Evolutionary conservation across 1,140 invertebrate genomes (phyloP), one percentile per base, ranked within the genome.

Genomic region (Cephus cinctus): DNA sequence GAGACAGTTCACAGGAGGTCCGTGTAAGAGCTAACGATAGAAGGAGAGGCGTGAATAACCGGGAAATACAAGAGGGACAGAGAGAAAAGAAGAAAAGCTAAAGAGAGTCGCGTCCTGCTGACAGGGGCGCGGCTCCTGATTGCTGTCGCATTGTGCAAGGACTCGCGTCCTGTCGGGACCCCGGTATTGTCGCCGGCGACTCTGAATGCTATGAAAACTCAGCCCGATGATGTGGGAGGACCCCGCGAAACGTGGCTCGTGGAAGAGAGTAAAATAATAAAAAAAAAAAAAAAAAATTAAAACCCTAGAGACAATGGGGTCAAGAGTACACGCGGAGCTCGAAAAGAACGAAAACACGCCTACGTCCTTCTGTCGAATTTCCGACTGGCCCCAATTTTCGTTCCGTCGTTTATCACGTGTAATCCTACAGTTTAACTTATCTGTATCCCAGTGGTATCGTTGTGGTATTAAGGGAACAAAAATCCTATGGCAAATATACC

Each of bases 241-340:
- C 16, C 15, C 20, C n/a, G 16, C 35, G 35, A 38, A 38, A 38
- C 16, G 16, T 30, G 44, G 15, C 4, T 64, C 59, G 59, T 67
- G 66, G 66, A 65, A 66, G 66, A 63, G 34, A 30, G 27, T 30
- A n/a, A n/a, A n/a, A n/a, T n/a, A n/a, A n/a, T n/a, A n/a, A n/a
- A n/a, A n/a, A n/a, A n/a, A n/a, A n/a, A n/a, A n/a, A n/a, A n/a
- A n/a, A 69, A 65, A 76, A 73, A 75, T 75, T 73, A 76, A 75
- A n/a, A 75, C 68, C 63, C 59, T 41, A 65, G 66, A 73, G 67
- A 75, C 73, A 77, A 77, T 75, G 56, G 74, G n/a, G 74, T 76
- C 74, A 76, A 76, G 69, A 72, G 72, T 69, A 63, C 72, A 72
- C 72, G 19, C 34, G 19, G 14, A 15, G 19, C 8, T 15, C 34